These are phyloP conservation scores for Pithys albifrons DNA, from an alignment of 2,113 vertebrate species.

Conservation along the genomic window DNA sequence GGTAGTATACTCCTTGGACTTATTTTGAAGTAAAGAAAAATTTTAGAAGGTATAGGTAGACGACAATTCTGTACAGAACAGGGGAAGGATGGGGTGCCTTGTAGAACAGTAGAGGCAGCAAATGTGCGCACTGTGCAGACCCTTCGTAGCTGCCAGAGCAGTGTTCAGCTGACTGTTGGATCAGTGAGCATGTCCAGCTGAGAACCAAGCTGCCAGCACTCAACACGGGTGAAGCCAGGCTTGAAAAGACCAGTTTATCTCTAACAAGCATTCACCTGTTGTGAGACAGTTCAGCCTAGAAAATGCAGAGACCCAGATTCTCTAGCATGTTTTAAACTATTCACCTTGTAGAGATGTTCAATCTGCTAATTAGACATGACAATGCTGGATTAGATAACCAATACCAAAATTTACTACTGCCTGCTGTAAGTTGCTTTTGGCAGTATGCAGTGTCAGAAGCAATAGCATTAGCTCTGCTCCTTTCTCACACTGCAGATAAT, in stretches of 20 bases:
- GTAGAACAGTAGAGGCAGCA: background rate
- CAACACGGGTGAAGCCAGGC: background rate
- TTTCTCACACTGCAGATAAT: conserved; percentile 14
- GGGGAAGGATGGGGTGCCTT: background rate
- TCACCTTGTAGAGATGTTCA: conserved; percentile 19
- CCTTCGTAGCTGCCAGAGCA: background rate
- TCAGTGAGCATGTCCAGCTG: background rate
- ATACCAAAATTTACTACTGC: conserved; percentile 57
- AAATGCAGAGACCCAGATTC: background rate
- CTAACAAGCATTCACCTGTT: background rate
- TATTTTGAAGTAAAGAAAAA: background rate
- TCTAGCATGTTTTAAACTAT: conserved; percentile 39
- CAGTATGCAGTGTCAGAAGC: conserved; percentile 49
- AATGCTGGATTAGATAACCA: conserved; percentile 42
- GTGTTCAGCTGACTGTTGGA: background rate
- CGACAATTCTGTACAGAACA: background rate
- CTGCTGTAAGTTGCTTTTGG: conserved; percentile 51
- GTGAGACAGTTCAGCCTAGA: background rate
- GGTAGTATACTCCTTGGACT: background rate
- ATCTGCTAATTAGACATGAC: conserved; percentile 58
- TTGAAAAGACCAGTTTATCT: background rate
- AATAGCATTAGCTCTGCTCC: conserved; percentile 48
- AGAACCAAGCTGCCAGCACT: background rate
- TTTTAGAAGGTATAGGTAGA: background rate
- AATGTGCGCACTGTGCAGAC: background rate